phyloP scores from a whole-genome alignment of 1,140 invertebrate species.

The Neodiprion lecontei region DNA sequence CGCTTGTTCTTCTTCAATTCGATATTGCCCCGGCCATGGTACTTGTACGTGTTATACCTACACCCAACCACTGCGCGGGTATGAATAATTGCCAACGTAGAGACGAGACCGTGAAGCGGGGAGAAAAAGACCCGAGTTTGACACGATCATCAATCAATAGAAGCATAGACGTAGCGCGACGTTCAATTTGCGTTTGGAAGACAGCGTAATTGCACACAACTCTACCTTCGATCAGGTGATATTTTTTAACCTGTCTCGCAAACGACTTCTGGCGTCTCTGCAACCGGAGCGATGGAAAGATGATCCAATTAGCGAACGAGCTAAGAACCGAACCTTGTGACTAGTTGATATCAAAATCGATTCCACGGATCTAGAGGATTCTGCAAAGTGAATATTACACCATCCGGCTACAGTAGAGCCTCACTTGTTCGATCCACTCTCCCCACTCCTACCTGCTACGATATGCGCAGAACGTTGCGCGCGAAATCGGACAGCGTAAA shows the following conservation, averaged over 20 bases:
- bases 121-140: background rate
- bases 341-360: no score
- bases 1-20: no score
- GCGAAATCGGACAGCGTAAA: no score
- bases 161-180: background rate
- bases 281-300: background rate
- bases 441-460: no score
- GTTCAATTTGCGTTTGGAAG: background rate
- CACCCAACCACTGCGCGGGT: background rate
- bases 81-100: background rate
- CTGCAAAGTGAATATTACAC: no score
- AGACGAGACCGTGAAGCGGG: background rate
- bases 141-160: background rate
- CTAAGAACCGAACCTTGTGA: background rate
- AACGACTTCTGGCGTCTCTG: background rate
- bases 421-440: no score
- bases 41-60: background rate
- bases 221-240: background rate
- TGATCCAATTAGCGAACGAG: background rate
- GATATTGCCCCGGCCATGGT: no score
- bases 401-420: no score
- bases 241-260: background rate
- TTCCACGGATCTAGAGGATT: no score
- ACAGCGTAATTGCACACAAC: background rate
- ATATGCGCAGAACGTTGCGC: no score